A percentile compares a stretch with the other conserved stretches of the same genome.
Evolutionary conservation across 1,140 invertebrate species (phyloP).

Genomic region (Chelonus insularis): DNA sequence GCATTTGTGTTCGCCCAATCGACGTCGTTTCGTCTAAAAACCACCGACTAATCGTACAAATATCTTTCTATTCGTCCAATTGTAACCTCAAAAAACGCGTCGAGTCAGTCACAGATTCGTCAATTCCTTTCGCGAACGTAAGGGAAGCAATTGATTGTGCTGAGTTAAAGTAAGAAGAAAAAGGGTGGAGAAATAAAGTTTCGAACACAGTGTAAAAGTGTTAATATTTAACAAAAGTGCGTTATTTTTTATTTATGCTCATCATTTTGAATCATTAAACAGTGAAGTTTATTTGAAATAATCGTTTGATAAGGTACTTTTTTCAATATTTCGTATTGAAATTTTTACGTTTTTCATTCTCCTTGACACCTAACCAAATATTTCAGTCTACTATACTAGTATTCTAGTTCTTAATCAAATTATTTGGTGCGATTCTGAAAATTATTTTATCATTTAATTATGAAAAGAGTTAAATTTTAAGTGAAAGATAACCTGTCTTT

Average conservation of each 20-base stretch:
- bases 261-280: background rate
- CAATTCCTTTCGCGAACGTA: background rate
- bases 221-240: background rate
- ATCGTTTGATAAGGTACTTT: too few species aligned
- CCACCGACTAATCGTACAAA: background rate
- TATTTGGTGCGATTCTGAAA: too few species aligned
- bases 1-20: slow-evolving; percentile 6
- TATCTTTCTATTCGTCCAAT: background rate
- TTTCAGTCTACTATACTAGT: too few species aligned
- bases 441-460: too few species aligned
- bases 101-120: background rate
- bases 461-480: too few species aligned
- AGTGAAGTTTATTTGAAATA: too few species aligned
- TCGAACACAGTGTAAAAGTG: too few species aligned
- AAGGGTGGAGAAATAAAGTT: background rate
- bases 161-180: background rate
- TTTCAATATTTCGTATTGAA: too few species aligned
- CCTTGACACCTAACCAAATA: too few species aligned
- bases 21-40: background rate
- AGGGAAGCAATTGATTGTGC: background rate
- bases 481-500: background rate
- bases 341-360: too few species aligned
- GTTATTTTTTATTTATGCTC: background rate
- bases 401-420: too few species aligned
- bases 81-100: slow-evolving; percentile 8